A percentile compares a stretch with the other conserved stretches of the same genome.
phyloP scores from a whole-genome alignment of 1,140 invertebrate species.

The Cotesia chilonis region DNA sequence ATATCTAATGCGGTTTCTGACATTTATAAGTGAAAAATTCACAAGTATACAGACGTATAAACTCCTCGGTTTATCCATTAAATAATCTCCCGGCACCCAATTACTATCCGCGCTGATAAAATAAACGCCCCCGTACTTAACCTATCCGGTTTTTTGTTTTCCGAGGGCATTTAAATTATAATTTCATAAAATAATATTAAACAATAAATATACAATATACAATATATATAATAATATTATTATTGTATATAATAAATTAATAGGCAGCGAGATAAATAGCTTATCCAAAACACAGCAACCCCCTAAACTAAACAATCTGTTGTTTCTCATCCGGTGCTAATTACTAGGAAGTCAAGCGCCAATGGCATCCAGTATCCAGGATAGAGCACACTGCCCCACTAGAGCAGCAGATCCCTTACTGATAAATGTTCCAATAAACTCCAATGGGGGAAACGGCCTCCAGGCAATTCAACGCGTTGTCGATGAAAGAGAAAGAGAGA shows the following conservation, averaged over 20 bases:
- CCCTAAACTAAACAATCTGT: slow-evolving; percentile 18
- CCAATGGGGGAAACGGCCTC: neutral
- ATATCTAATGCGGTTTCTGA: too few relatives aligned
- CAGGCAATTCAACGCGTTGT: slow-evolving; percentile 31
- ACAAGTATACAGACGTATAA: too few relatives aligned
- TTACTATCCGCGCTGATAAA: too few relatives aligned
- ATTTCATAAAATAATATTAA: too few relatives aligned
- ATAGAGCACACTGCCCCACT: slow-evolving; percentile 11
- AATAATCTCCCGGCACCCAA: too few relatives aligned
- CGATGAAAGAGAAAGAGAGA: slow-evolving; percentile 16
- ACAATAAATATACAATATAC: too few relatives aligned
- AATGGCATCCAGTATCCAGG: slow-evolving; percentile 16
- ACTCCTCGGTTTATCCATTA: too few relatives aligned
- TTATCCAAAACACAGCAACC: slow-evolving; percentile 25
- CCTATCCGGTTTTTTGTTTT: too few relatives aligned
- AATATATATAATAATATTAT: too few relatives aligned
- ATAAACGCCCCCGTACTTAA: too few relatives aligned
- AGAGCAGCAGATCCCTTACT: slow-evolving; percentile 27
- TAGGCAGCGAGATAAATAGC: slow-evolving; percentile 33
- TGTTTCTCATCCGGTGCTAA: slow-evolving; percentile 38
- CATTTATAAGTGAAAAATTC: too few relatives aligned
- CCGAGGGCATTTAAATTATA: too few relatives aligned
- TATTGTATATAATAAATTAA: neutral
- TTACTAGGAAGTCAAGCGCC: slow-evolving; percentile 39
- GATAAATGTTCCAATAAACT: slow-evolving; percentile 42